Percentiles rank a stretch among this genome's conserved stretches.
phyloP scores from a whole-genome alignment of 2,888 invertebrate species.

The Aphidoletes aphidimyza region DNA sequence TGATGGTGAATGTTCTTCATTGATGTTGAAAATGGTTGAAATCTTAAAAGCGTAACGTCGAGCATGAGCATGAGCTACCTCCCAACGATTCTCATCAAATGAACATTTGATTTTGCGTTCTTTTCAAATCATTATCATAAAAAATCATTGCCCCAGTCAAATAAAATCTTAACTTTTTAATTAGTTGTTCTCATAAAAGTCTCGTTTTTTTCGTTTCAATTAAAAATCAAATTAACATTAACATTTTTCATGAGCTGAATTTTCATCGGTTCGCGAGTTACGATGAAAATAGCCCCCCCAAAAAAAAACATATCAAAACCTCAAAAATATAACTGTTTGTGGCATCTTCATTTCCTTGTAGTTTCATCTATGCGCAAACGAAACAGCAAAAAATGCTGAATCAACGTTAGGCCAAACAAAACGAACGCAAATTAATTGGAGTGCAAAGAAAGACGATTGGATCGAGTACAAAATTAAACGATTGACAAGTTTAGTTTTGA shows the following conservation, averaged over 20 bases:
- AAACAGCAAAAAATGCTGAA: conserved; percentile 33
- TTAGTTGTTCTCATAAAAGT: not conserved
- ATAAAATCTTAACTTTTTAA: not conserved
- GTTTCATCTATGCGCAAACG: conserved; percentile 1
- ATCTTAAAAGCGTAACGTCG: not conserved
- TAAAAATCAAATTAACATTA: not conserved
- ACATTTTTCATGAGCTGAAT: not conserved
- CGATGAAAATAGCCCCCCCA: not conserved
- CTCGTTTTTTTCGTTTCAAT: not conserved
- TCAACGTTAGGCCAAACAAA: conserved; percentile 9
- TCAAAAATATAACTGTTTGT: not conserved
- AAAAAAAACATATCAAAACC: not conserved
- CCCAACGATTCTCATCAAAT: not conserved
- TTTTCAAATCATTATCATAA: not conserved
- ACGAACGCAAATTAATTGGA: not conserved
- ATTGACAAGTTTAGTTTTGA: too few relatives aligned
- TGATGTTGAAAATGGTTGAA: not conserved
- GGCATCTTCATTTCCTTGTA: conserved; percentile 1
- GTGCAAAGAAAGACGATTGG: not conserved
- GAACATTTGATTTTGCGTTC: not conserved
- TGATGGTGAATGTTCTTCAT: not conserved
- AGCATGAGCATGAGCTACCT: not conserved
- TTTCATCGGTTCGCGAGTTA: not conserved
- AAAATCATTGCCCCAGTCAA: not conserved
- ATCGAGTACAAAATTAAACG: not conserved